Evolutionary conservation across 2,888 invertebrate species (phyloP).

Genomic region (Cecidostiba fungosa): DNA sequence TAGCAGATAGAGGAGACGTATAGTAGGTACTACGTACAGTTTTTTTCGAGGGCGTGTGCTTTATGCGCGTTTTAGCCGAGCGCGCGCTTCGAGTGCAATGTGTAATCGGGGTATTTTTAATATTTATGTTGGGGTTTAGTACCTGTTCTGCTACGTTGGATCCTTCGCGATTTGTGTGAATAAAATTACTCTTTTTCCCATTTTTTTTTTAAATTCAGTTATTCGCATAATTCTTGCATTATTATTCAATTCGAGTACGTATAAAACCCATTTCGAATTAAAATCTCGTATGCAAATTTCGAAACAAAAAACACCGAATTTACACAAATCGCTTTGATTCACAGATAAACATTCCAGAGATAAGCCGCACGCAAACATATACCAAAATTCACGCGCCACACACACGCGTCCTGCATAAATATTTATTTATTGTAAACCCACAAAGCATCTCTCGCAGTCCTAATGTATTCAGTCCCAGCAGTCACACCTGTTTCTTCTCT

Average conservation of each 20-base stretch:
- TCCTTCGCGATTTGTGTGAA: no score
- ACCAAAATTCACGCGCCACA: background rate
- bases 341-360: background rate
- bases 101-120: slow-evolving; percentile 29
- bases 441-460: background rate
- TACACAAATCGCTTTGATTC: background rate
- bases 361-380: slow-evolving; percentile 1
- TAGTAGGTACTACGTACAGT: background rate
- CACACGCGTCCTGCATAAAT: slow-evolving; percentile 21
- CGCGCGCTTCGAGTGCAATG: background rate
- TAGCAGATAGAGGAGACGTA: background rate
- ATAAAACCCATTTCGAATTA: no score
- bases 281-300: no score
- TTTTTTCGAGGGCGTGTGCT: background rate
- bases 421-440: slow-evolving; percentile 48
- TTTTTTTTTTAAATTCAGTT: no score
- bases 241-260: no score
- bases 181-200: no score
- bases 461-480: slow-evolving; percentile 41
- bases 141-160: background rate
- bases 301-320: no score
- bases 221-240: no score
- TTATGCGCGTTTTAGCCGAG: background rate
- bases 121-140: slow-evolving; percentile 29
- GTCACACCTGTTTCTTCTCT: slow-evolving; percentile 56